Evolutionary conservation across 2,113 vertebrate species (phyloP).

Genomic region (Mirza zaza): DNA sequence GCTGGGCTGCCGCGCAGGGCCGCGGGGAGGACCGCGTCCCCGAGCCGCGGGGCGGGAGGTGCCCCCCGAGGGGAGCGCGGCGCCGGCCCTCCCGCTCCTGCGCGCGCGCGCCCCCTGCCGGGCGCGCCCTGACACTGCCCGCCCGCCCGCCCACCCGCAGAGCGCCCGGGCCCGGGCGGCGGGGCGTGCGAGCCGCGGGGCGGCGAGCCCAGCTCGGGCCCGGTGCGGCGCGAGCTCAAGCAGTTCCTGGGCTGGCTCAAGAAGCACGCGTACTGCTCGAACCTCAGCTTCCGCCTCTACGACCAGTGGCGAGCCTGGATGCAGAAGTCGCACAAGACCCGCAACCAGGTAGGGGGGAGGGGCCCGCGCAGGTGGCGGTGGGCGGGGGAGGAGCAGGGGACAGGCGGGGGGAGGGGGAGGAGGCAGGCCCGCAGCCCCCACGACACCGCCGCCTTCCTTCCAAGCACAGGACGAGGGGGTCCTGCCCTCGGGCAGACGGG

Average conservation of each 20-base stretch:
- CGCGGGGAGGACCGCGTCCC: background rate
- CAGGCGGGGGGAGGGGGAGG: too few relatives aligned
- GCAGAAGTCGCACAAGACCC: slow-evolving; percentile 98
- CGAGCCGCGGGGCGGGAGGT: background rate
- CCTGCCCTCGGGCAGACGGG: slow-evolving; percentile 78
- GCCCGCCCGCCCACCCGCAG: background rate
- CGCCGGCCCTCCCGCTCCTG: background rate
- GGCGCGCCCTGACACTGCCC: background rate
- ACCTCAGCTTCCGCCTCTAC: slow-evolving; percentile 97
- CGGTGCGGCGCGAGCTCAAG: slow-evolving; percentile 94
- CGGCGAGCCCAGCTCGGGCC: slow-evolving; percentile 94
- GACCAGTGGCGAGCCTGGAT: slow-evolving; percentile 99
- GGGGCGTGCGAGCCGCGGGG: slow-evolving; percentile 94
- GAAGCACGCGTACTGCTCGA: slow-evolving; percentile 96
- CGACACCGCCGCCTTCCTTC: slow-evolving; percentile 71
- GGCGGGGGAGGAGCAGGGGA: background rate
- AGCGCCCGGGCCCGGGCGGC: slow-evolving; percentile 81
- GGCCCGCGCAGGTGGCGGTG: background rate
- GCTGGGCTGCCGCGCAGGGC: background rate
- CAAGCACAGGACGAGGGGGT: slow-evolving; percentile 81
- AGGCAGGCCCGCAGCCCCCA: background rate
- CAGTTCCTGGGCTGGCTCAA: slow-evolving; percentile 98
- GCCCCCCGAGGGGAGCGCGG: background rate
- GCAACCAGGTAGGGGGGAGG: slow-evolving; percentile 94
- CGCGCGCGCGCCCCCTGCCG: slow-evolving; percentile 50